Conservation (phyloP, 1,140 invertebrate species). For the Agrypnia vestita region DNA sequence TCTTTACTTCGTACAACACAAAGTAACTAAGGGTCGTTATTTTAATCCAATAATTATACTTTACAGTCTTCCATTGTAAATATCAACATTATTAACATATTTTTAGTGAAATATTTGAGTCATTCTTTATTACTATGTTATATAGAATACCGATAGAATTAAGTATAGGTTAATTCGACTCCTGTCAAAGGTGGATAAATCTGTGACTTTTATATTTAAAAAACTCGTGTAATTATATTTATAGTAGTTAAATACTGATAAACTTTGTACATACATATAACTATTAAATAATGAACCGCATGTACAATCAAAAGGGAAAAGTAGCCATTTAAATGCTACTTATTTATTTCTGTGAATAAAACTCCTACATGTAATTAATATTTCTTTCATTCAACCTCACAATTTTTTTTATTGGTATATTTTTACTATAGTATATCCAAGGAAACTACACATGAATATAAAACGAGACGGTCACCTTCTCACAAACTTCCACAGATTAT, state of each 20-base stretch:
- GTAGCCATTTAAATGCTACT: slow-evolving; percentile 10
- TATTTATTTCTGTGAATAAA: slow-evolving; percentile 30
- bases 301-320: slow-evolving; percentile 26
- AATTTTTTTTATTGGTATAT: too few species aligned
- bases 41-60: slow-evolving; percentile 28
- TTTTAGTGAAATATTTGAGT: slow-evolving; percentile 36
- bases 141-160: slow-evolving; percentile 15
- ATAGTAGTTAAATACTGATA: too few species aligned
- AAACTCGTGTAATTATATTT: slow-evolving; percentile 31
- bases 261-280: slow-evolving; percentile 20
- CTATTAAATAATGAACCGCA: slow-evolving; percentile 19
- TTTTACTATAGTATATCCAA: too few species aligned
- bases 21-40: slow-evolving; percentile 2
- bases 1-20: slow-evolving; percentile 4
- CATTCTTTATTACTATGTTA: slow-evolving; percentile 31
- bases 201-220: slow-evolving; percentile 35
- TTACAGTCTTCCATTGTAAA: slow-evolving; percentile 42
- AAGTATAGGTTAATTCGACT: background rate
- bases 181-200: slow-evolving; percentile 1
- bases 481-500: too few species aligned
- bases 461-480: too few species aligned
- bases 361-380: slow-evolving; percentile 3
- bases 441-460: too few species aligned
- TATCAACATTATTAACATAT: slow-evolving; percentile 31
- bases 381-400: slow-evolving; percentile 21